Evolutionary conservation across 2,888 invertebrate genomes (phyloP).

Genomic region (Trisateles emortualis): DNA sequence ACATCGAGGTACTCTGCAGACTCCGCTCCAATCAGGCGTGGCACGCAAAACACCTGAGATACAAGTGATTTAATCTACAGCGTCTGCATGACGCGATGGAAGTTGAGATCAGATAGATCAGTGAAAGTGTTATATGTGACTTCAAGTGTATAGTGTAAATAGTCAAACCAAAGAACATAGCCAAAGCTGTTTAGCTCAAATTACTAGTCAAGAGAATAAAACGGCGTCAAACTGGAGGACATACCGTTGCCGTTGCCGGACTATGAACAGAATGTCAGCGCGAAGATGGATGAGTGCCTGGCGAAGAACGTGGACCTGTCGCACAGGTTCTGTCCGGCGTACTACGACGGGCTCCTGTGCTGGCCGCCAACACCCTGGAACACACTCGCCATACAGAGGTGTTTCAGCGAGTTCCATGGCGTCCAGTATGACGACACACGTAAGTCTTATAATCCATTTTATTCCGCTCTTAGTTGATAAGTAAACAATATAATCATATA

Average conservation of each 20-base stretch:
- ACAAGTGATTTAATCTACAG: conserved; percentile 15
- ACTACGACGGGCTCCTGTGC: conserved; percentile 92
- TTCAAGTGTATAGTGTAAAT: conserved; percentile 54
- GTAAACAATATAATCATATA: conserved; percentile 7
- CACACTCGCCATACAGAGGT: conserved; percentile 90
- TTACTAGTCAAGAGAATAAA: conserved; percentile 54
- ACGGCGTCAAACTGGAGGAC: conserved; percentile 82
- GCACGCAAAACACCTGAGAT: conserved; percentile 64
- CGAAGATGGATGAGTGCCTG: conserved; percentile 69
- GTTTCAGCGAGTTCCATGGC: conserved; percentile 92
- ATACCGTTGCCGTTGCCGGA: conserved; percentile 71
- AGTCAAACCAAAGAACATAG: conserved; percentile 60
- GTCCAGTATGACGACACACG: conserved; percentile 93
- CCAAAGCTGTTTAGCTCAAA: conserved; percentile 57
- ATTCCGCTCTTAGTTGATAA: conserved; percentile 9
- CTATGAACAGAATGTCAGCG: conserved; percentile 73
- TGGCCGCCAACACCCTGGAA: conserved; percentile 93
- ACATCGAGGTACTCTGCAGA: conserved; percentile 71
- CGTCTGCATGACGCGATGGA: conserved; percentile 52
- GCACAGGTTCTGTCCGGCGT: conserved; percentile 87
- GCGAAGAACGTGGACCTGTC: conserved; percentile 64
- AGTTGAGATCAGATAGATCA: conserved; percentile 50
- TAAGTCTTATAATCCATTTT: conserved; percentile 84
- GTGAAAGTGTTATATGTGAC: conserved; percentile 52
- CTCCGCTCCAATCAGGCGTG: conserved; percentile 63